A percentile compares a stretch with the other conserved stretches of the same genome.
Evolutionary conservation across 2,888 invertebrate species (phyloP).

Genomic region (Cheilosia vulpina): DNA sequence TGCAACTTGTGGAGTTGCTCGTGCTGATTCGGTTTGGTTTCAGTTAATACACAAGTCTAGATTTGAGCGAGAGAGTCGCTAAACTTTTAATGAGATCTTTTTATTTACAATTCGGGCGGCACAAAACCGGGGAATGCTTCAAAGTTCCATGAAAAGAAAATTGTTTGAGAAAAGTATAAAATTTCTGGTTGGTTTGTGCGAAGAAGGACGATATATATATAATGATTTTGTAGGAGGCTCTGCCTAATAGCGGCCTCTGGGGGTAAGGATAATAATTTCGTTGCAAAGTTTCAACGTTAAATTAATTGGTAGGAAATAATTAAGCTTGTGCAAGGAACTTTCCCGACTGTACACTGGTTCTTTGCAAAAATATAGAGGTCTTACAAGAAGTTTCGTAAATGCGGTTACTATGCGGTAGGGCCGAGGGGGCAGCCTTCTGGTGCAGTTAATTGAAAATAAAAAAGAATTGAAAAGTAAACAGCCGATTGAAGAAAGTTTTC

Average conservation of each 20-base stretch:
- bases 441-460: conserved; percentile 31
- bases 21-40: conserved; percentile 63
- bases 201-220: not conserved
- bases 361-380: conserved; percentile 20
- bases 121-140: conserved; percentile 67
- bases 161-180: conserved; percentile 27
- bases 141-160: conserved; percentile 69
- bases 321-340: conserved; percentile 71
- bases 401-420: conserved; percentile 13
- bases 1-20: conserved; percentile 67
- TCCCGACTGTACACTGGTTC: conserved; percentile 33
- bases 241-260: conserved; percentile 46
- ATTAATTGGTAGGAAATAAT: conserved; percentile 75
- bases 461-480: not conserved
- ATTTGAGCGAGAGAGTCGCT: conserved; percentile 39
- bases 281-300: conserved; percentile 70
- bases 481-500: not conserved
- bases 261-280: conserved; percentile 65
- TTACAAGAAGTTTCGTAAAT: conserved; percentile 41
- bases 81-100: conserved; percentile 75
- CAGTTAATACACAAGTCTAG: conserved; percentile 67
- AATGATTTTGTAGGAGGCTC: not conserved
- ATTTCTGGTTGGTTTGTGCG: conserved; percentile 21
- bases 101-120: conserved; percentile 71
- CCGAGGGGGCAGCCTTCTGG: not conserved